Base-by-base conservation (phyloP, 1,140 invertebrate species). In the Lordiphosa clarofinis region DNA sequence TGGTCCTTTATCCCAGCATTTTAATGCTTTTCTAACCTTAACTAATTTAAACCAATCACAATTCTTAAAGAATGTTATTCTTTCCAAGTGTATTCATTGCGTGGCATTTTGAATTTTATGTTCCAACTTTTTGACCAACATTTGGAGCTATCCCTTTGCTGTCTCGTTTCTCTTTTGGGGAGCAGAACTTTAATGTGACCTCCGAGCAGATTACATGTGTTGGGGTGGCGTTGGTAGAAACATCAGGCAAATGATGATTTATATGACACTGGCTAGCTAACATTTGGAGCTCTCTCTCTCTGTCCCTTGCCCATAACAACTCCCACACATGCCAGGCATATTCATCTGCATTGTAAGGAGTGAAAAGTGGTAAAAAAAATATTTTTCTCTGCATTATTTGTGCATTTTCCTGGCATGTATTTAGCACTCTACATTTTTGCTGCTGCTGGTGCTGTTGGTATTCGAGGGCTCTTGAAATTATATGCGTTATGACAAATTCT, bases 341-440 rank as follows among this genome's bases (percentile, higher is more conserved):
- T 37, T 37, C 42, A 47, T 47, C 33, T 42, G 28, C 31, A 21
- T 48, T 49, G 47, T 24, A 43, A 59, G 35, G 59, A 58, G 67
- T 36, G 52, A 46, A 56, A 74, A 69, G 71, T 54, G 69, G 69
- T 73, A 56, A 69, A 79, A 78, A 78, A 79, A 78, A 78, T 57
- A 79, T 60, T 69, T 68, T 59, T 33, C 75, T 66, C 55, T 78
- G 73, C 73, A 78, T 69, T 78, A 68, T 67, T 57, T 75, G 49
- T 58, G 58, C 64, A 71, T 70, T 71, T 70, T 15, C 24, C 15
- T 15, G 42, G 65, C 62, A 55, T 59, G 48, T 70, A 70, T 78
- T 76, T 65, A 60, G 72, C 37, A 53, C 43, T 60, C 60, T 47
- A 50, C 56, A 52, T 64, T 52, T 63, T 10, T 33, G 33, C 33